Evolutionary conservation across 2,113 vertebrate genomes (phyloP).

Genomic region (Carassius carassius): DNA sequence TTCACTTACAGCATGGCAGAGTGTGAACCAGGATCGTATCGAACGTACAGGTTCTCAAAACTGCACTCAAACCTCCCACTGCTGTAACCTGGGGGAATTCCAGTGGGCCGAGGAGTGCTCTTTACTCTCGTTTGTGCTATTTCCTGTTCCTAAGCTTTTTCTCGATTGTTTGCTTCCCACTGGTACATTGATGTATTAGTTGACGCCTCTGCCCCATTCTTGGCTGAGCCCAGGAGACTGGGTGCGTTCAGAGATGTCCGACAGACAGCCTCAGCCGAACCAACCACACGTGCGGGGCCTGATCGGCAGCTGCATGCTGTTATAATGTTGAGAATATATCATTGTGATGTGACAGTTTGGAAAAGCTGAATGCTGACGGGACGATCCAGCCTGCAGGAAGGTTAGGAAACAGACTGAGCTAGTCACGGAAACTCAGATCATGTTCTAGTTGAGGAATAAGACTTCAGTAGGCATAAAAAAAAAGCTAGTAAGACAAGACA

Average conservation of each 20-base stretch:
- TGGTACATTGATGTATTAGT: constrained; percentile 75
- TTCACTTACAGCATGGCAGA: constrained; percentile 1
- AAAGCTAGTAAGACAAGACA: not conserved
- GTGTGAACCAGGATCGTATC: not conserved
- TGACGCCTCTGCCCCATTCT: constrained; percentile 69
- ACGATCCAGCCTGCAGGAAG: constrained; percentile 5
- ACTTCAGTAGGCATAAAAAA: constrained; percentile 11
- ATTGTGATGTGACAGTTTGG: constrained; percentile 51
- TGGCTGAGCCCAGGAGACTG: constrained; percentile 70
- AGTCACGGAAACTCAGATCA: constrained; percentile 3
- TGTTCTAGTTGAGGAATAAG: constrained; percentile 23
- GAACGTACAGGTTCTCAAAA: constrained; percentile 17
- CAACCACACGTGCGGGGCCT: constrained; percentile 61
- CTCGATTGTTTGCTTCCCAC: constrained; percentile 71
- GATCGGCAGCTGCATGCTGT: constrained; percentile 49
- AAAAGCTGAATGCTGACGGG: constrained; percentile 20
- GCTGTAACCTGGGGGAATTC: constrained; percentile 65
- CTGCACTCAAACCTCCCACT: constrained; percentile 56
- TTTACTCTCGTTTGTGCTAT: constrained; percentile 69
- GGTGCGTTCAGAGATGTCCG: constrained; percentile 68
- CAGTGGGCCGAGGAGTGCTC: constrained; percentile 63
- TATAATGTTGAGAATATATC: constrained; percentile 76
- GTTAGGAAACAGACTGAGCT: constrained; percentile 28
- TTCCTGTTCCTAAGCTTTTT: constrained; percentile 63
- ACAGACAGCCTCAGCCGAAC: constrained; percentile 62